Evolutionary conservation across 2,797 vertebrate genomes (phyloP), one percentile per base, ranked within the genome.

Genomic region (Natrix natrix): DNA sequence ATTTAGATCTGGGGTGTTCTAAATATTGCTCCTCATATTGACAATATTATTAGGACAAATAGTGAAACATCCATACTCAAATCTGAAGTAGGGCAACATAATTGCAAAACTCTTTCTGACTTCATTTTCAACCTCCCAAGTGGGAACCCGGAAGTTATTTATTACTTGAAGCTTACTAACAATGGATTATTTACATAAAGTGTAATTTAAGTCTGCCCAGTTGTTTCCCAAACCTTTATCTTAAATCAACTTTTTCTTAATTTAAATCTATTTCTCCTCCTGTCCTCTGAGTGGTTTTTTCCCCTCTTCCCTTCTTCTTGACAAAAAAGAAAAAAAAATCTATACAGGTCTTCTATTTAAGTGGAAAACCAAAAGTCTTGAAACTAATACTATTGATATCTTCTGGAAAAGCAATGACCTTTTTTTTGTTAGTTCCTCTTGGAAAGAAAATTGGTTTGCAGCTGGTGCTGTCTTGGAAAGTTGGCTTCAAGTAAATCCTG

Each of bases 401-500:
- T 88, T 66, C 66, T 11, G 52, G 89, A 91, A 48, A 94, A 69
- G 37, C 90, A 57, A 59, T 59, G 90, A 56, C 66, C 22, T 55
- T 22, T 83, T 52, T 1, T 87, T 87, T 89, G 89, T 93, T 91
- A 94, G 86, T 90, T 93, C 91, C 92, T 86, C 56, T 0, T 69
- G 66, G 88, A 95, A 94, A 93, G 78, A 57, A 52, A 55, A 87
- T 90, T 83, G 92, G 89, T 90, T 95, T 91, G 32, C 22, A 93
- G 92, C 93, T 61, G 93, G 87, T 92, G 90, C 91, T 91, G 52
- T 20, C 61, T 88, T 94, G 86, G 83, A 94, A 89, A 94, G 4
- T 0, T 8, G 78, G 94, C 86, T 94, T 87, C 52, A 69, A 13
- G 78, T 0, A 54, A 0, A 61, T 0, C 17, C 57, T 93, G 90